phyloP scores from a whole-genome alignment of 2,113 vertebrate species.

The Neodon shergylaensis region DNA sequence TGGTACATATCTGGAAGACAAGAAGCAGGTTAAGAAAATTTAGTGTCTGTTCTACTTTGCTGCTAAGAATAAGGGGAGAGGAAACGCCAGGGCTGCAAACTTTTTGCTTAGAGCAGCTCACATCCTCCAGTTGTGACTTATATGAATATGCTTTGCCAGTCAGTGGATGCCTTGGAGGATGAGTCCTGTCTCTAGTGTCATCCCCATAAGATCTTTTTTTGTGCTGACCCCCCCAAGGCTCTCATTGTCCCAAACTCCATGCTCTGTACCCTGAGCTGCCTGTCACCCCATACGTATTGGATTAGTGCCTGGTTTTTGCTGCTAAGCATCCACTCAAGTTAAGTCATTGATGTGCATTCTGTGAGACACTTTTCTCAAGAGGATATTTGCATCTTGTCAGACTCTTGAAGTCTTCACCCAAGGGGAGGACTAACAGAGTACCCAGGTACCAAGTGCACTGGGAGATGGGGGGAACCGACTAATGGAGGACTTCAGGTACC shows the following conservation, averaged over 20 bases:
- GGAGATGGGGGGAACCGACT: neutral
- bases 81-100: neutral
- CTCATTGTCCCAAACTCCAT: neutral
- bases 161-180: neutral
- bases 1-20: neutral
- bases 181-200: neutral
- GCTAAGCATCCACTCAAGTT: neutral
- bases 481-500: neutral
- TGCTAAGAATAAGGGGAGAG: neutral
- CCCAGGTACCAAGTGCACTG: neutral
- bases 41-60: neutral
- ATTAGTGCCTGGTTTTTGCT: neutral
- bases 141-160: neutral
- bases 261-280: neutral
- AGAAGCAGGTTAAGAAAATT: slow-evolving; percentile 10
- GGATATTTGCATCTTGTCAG: neutral
- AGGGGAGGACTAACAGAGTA: neutral
- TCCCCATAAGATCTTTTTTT: neutral
- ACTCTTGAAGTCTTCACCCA: neutral
- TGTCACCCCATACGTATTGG: neutral
- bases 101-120: neutral
- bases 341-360: neutral
- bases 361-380: neutral
- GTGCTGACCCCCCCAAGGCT: neutral
- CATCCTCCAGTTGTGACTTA: neutral